Percentiles rank a stretch among this genome's conserved stretches.
phyloP scores from a whole-genome alignment of 2,888 invertebrate species.

The Drosophila greeni region DNA sequence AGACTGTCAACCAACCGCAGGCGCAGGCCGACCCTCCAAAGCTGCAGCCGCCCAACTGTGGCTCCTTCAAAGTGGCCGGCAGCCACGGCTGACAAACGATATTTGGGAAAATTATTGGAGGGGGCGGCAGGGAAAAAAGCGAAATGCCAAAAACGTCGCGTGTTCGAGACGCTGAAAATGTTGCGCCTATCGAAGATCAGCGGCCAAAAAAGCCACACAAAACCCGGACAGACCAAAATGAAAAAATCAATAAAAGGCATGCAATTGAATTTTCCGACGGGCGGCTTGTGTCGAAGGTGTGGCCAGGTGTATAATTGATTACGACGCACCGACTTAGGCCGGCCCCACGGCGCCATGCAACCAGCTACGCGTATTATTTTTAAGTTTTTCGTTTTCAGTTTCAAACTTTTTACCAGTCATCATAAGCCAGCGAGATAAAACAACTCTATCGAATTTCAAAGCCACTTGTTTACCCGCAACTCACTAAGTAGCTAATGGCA shows the following conservation, averaged over 20 bases:
- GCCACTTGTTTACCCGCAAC: slow-evolving; percentile 55
- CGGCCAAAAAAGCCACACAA: slow-evolving; percentile 35
- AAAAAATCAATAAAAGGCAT: slow-evolving; percentile 56
- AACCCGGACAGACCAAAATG: slow-evolving; percentile 39
- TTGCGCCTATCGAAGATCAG: slow-evolving; percentile 63
- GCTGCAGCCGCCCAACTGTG: slow-evolving; percentile 26
- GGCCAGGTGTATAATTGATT: slow-evolving; percentile 63
- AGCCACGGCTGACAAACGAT: slow-evolving; percentile 61
- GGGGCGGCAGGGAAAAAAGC: slow-evolving; percentile 8
- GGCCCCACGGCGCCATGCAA: slow-evolving; percentile 62
- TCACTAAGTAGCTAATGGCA: slow-evolving; percentile 49
- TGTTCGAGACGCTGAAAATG: slow-evolving; percentile 49
- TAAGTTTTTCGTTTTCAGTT: slow-evolving; percentile 4
- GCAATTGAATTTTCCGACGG: slow-evolving; percentile 43
- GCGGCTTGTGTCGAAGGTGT: slow-evolving; percentile 59
- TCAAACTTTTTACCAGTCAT: slow-evolving; percentile 13
- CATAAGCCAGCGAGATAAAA: slow-evolving; percentile 20
- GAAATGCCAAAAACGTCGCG: slow-evolving; percentile 68
- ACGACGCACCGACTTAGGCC: slow-evolving; percentile 44
- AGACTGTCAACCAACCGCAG: slow-evolving; percentile 62
- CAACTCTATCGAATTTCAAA: slow-evolving; percentile 68
- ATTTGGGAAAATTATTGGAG: slow-evolving; percentile 52
- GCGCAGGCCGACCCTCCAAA: slow-evolving; percentile 20
- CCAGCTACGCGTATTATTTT: slow-evolving; percentile 14
- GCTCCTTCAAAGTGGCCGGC: slow-evolving; percentile 58